phyloP scores from a whole-genome alignment of 2,113 vertebrate species.

The Anas platyrhynchos region DNA sequence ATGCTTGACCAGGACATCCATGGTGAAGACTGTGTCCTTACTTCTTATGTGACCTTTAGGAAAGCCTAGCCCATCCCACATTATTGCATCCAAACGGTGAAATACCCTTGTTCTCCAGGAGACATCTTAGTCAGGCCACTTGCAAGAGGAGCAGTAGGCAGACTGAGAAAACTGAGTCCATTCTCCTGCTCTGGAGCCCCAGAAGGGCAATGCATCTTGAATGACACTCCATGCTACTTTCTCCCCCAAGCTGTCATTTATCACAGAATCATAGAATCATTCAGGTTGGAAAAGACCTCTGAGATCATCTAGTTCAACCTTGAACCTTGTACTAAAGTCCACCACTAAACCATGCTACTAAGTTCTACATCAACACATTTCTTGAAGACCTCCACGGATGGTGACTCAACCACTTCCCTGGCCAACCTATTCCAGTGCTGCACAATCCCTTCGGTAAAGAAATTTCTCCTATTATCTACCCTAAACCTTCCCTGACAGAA shows the following conservation, averaged over 20 bases:
- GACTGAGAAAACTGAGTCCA: neutral
- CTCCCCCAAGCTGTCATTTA: neutral
- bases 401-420: too few relatives aligned
- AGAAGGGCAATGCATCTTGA: rapidly evolving
- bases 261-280: too few relatives aligned
- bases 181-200: neutral
- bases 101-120: neutral
- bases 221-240: neutral
- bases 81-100: neutral
- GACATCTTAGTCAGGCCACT: neutral
- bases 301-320: too few relatives aligned
- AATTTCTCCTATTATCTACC: too few relatives aligned
- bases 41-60: neutral
- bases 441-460: too few relatives aligned
- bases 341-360: too few relatives aligned
- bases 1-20: neutral
- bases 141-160: neutral
- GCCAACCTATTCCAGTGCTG: too few relatives aligned
- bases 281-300: too few relatives aligned
- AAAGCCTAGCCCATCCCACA: neutral
- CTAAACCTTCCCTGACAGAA: too few relatives aligned
- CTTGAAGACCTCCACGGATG: too few relatives aligned
- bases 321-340: too few relatives aligned
- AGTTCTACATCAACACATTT: too few relatives aligned
- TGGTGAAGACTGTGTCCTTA: rapidly evolving